A percentile compares a stretch with the other conserved stretches of the same genome.
These are phyloP conservation scores for Seira sanloemensis DNA, from an alignment of 2,888 invertebrate genomes.

Conservation along the genomic window DNA sequence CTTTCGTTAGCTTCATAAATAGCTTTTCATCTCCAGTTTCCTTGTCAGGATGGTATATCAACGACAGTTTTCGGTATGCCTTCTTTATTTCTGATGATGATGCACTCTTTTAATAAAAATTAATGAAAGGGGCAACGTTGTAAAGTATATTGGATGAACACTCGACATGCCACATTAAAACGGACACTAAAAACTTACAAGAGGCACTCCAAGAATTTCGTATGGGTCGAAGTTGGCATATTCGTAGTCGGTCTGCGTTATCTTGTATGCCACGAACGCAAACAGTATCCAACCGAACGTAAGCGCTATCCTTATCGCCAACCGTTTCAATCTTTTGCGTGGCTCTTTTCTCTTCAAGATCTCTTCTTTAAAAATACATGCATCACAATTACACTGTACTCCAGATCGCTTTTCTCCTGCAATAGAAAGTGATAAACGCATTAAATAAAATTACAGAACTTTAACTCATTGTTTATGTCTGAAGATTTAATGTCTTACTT, in stretches of 20 bases:
- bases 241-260: slow-evolving; percentile 97
- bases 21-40: slow-evolving; percentile 97
- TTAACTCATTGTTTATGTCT: neutral
- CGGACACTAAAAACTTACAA: slow-evolving; percentile 78
- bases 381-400: slow-evolving; percentile 91
- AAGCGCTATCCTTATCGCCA: slow-evolving; percentile 79
- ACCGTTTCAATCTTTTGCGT: slow-evolving; percentile 88
- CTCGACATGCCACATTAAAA: neutral
- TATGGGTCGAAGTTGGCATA: slow-evolving; percentile 99
- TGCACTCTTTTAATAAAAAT: slow-evolving; percentile 84
- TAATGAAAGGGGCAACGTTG: slow-evolving; percentile 7
- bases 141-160: slow-evolving; percentile 18
- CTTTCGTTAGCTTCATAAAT: slow-evolving; percentile 98
- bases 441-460: slow-evolving; percentile 3
- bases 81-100: slow-evolving; percentile 93
- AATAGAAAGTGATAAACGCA: slow-evolving; percentile 74
- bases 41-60: slow-evolving; percentile 97
- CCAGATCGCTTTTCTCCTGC: slow-evolving; percentile 86
- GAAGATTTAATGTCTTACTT: slow-evolving; percentile 81
- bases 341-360: slow-evolving; percentile 91
- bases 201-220: slow-evolving; percentile 92
- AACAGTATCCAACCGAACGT: slow-evolving; percentile 87
- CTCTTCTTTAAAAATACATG: slow-evolving; percentile 89
- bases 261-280: slow-evolving; percentile 89
- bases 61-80: slow-evolving; percentile 94